Base-by-base conservation (phyloP, 92 coral and sea anemone genomes). In the Palythoa caribaeorum region DNA sequence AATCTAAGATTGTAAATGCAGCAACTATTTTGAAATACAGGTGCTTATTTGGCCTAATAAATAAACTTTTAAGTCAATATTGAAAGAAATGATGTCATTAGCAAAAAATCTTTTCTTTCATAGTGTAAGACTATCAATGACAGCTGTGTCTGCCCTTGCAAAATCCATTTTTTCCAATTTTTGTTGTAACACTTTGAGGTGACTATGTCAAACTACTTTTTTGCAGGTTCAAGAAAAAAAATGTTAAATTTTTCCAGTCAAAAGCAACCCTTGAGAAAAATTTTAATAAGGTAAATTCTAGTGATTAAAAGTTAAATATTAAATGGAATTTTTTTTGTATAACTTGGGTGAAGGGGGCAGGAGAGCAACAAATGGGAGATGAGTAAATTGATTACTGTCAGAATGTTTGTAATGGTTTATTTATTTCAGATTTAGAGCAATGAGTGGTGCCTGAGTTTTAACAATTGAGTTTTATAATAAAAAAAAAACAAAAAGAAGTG, bases 201-300 rank as follows among this genome's bases (percentile, higher is more conserved):
- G 16, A 59, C 52, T 15, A 38, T 7, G 9, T 53, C 1, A 38
- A 15, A 6, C 19, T 17, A 39, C 13, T 39, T 59, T 14, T 77
- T 83, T 90, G 47, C 65, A 96, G 99, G 92, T 90, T 92, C 53
- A 96, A 95, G 85, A 95, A 95, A 85, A 93, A 96, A 72, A 96
- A 96, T 79, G 98, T 90, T 38, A 96, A 96, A 83, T 96, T 96
- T 79, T 96, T 96, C 62, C 98, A 96, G 83, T 96, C 99, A 65
- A 96, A 92, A 90, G 91, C 95, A 76, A 79, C 98, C 14, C 92
- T 96, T 35, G 99, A 94, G 52, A 96, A 96, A 83, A 95, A 96
- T 79, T 77, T 87, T 39, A 87, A 90, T 40, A 96, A 96, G 99
- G 99, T 96, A 88, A 38, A 28, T 17, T 73, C 28, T 40, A 73